Evolutionary conservation across 2,113 vertebrate genomes (phyloP).

Genomic region (Centrocercus urophasianus): DNA sequence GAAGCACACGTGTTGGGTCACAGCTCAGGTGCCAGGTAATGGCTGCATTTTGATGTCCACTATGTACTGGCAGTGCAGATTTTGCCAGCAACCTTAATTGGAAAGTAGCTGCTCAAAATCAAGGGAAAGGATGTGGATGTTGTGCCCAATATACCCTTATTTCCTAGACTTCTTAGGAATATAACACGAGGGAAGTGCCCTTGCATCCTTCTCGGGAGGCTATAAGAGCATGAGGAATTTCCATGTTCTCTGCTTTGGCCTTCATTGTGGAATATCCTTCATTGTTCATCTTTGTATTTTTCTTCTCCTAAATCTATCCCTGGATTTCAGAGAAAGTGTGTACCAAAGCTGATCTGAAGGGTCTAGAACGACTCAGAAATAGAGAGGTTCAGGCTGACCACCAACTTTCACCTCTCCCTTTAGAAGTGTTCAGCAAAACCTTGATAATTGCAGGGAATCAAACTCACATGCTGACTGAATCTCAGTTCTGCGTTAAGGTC

Average conservation of each 20-base stretch:
- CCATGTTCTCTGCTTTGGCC: background rate
- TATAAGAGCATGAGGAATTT: background rate
- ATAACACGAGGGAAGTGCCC: background rate
- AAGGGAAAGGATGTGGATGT: background rate
- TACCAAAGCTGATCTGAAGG: background rate
- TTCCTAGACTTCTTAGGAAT: background rate
- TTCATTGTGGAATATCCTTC: background rate
- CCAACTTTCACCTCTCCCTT: background rate
- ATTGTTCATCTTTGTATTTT: background rate
- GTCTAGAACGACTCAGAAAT: background rate
- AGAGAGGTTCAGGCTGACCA: background rate
- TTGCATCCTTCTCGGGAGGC: background rate
- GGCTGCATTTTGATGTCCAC: background rate
- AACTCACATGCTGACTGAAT: background rate
- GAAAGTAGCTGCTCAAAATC: background rate
- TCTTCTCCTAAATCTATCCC: background rate
- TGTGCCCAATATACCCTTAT: background rate
- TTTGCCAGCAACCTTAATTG: background rate
- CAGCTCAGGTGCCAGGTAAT: background rate
- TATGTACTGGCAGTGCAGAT: background rate
- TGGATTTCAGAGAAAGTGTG: background rate
- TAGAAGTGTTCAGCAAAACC: background rate
- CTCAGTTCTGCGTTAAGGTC: background rate
- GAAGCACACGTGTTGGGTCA: background rate
- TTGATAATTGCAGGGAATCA: background rate